A percentile compares a stretch with the other conserved stretches of the same genome.
Evolutionary conservation across 2,113 vertebrate species (phyloP).

Genomic region (Leucoraja erinaceus): DNA sequence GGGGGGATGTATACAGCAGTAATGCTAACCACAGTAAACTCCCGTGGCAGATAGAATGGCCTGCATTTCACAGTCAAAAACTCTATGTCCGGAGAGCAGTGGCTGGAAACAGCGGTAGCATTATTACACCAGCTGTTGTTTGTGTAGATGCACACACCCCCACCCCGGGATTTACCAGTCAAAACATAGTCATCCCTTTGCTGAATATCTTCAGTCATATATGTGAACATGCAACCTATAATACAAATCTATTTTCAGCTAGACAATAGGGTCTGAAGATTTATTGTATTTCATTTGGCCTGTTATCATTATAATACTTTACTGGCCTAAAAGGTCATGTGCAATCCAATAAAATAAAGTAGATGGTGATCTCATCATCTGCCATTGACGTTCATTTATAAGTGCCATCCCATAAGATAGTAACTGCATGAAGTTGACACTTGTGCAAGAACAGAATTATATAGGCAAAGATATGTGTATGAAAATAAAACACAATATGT

Average conservation of each 20-base stretch:
- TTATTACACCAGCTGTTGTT: no score
- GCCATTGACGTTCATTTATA: neutral
- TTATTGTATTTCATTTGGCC: neutral
- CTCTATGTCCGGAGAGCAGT: no score
- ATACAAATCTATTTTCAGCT: neutral
- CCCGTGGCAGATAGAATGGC: no score
- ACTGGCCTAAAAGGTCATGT: neutral
- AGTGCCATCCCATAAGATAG: neutral
- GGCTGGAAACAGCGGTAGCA: no score
- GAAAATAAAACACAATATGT: neutral
- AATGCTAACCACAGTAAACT: no score
- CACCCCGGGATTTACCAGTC: no score
- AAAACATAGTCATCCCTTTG: neutral
- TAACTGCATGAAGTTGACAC: neutral
- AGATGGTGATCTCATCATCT: constrained; percentile 13
- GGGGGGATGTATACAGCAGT: no score
- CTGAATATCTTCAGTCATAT: neutral
- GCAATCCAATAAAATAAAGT: neutral
- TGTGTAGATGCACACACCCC: no score
- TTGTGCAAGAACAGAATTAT: neutral
- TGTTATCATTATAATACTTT: neutral
- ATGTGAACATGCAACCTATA: neutral
- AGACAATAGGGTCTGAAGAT: neutral
- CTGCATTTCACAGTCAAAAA: no score
- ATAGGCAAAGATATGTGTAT: neutral